phyloP scores from a whole-genome alignment of 2,113 vertebrate genomes.

The Oncorhynchus kisutch region DNA sequence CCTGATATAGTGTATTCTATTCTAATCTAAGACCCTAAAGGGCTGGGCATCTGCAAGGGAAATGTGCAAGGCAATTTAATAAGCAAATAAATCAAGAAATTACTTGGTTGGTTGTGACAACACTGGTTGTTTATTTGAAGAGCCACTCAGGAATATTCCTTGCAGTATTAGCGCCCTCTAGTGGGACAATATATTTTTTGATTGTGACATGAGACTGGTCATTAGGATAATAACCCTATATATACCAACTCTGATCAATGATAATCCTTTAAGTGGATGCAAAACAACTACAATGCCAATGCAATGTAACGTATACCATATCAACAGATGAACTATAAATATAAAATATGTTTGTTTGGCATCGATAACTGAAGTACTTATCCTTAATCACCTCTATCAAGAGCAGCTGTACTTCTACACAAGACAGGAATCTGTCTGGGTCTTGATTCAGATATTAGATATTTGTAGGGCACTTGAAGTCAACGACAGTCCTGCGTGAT shows the following conservation, averaged over 20 bases:
- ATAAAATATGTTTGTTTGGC: background rate
- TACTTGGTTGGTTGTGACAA: too few species aligned
- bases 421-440: background rate
- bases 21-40: too few species aligned
- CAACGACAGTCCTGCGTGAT: background rate
- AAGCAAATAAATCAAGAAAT: too few species aligned
- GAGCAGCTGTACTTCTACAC: background rate
- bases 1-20: too few species aligned
- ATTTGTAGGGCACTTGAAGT: too few species aligned
- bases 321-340: background rate
- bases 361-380: background rate
- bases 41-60: too few species aligned
- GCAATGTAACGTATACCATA: background rate
- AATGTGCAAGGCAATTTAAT: too few species aligned
- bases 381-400: background rate
- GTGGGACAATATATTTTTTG: background rate
- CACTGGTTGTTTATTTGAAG: too few species aligned
- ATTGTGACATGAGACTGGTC: too few species aligned
- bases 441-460: background rate
- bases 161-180: background rate
- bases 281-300: background rate
- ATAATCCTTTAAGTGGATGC: background rate
- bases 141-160: background rate
- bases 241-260: background rate
- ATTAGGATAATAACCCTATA: too few species aligned